phyloP scores from a whole-genome alignment of 2,888 invertebrate species.

The Griposia aprilina region DNA sequence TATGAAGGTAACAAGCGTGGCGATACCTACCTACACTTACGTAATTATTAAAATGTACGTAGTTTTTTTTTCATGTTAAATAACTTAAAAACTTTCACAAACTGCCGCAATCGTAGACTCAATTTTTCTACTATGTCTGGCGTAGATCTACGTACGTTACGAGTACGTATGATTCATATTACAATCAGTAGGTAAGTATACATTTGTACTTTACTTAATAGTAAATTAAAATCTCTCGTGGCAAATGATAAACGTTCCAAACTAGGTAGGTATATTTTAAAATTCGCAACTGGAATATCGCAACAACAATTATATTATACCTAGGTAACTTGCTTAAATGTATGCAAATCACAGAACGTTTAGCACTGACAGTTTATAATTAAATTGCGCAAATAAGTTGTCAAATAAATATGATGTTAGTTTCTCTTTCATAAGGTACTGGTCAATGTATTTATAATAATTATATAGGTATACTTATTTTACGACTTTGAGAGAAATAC shows the following conservation, averaged over 20 bases:
- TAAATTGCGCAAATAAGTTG: conserved; percentile 30
- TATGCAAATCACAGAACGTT: conserved; percentile 22
- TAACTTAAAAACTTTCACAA: conserved; percentile 7
- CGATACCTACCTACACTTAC: conserved; percentile 4
- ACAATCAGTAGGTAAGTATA: too few species aligned
- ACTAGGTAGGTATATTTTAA: not conserved
- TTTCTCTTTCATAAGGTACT: conserved; percentile 39
- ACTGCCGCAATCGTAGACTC: not conserved
- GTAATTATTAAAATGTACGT: not conserved
- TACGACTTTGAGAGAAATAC: conserved; percentile 7
- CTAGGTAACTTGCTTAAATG: not conserved
- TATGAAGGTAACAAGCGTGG: conserved; percentile 20
- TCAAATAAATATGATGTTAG: conserved; percentile 17
- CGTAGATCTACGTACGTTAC: not conserved
- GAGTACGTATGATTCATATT: too few species aligned
- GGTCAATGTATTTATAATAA: conserved; percentile 29
- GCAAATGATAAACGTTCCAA: too few species aligned
- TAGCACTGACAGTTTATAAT: conserved; percentile 21
- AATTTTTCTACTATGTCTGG: not conserved
- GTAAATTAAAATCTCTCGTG: not conserved
- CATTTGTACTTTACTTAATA: too few species aligned
- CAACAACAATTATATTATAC: not conserved
- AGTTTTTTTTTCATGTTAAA: not conserved
- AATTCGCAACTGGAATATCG: conserved; percentile 13
- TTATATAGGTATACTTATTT: conserved; percentile 17